Conservation (phyloP, 2,797 vertebrate species). For the Denticeps clupeoides region DNA sequence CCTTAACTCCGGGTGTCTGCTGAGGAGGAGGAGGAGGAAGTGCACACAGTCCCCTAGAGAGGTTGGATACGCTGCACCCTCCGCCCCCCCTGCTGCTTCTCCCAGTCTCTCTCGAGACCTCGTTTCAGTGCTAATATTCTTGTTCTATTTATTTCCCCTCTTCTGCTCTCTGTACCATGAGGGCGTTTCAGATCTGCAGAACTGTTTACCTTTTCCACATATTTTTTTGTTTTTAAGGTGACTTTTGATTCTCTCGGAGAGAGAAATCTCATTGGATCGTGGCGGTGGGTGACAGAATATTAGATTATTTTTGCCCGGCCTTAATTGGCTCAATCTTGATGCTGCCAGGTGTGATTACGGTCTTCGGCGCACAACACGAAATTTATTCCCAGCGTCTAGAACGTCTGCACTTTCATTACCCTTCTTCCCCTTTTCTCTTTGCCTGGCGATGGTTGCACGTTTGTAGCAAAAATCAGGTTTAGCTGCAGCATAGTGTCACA, state of each 20-base stretch:
- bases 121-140: too few species aligned
- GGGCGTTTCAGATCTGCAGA: too few species aligned
- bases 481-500: constrained; percentile 40
- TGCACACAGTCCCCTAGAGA: too few species aligned
- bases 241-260: constrained; percentile 39
- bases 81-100: not conserved
- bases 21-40: too few species aligned
- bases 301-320: constrained; percentile 49
- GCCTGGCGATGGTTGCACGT: not conserved
- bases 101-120: not conserved
- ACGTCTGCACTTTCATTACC: not conserved
- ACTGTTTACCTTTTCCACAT: not conserved
- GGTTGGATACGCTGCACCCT: constrained; percentile 2
- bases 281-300: constrained; percentile 57
- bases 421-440: not conserved
- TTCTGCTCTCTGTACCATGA: too few species aligned
- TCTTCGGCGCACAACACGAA: constrained; percentile 36
- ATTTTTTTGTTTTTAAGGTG: constrained; percentile 3
- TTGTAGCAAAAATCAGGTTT: constrained; percentile 21
- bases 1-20: too few species aligned
- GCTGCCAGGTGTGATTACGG: constrained; percentile 59
- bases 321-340: constrained; percentile 66
- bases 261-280: constrained; percentile 46
- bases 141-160: too few species aligned
- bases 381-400: constrained; percentile 32